phyloP scores from a whole-genome alignment of 2,113 vertebrate genomes.

The Ivindomyrus marchei region DNA sequence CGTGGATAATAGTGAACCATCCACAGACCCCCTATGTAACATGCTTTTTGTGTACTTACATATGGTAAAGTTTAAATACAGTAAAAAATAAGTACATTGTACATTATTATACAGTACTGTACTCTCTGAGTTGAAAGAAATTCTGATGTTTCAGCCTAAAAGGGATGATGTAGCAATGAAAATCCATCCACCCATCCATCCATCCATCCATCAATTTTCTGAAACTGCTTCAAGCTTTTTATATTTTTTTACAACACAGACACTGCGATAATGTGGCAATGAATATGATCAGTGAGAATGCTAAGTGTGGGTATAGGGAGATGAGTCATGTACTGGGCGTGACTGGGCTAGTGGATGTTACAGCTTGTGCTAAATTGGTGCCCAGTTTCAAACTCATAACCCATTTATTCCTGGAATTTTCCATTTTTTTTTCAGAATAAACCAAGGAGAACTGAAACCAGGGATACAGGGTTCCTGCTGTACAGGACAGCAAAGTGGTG shows the following conservation, averaged over 20 bases:
- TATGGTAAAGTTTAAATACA: not conserved
- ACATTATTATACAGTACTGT: not conserved
- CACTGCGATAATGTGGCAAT: not conserved
- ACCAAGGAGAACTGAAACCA: not conserved
- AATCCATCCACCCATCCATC: no score
- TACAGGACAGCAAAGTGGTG: not conserved
- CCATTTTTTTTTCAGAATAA: not conserved
- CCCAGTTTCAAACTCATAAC: not conserved
- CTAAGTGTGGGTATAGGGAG: not conserved
- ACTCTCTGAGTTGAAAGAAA: not conserved
- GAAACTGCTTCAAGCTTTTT: not conserved
- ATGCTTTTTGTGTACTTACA: not conserved
- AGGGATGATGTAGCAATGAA: not conserved
- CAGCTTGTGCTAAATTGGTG: not conserved
- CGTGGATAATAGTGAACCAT: no score
- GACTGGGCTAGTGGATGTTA: not conserved
- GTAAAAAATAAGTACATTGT: not conserved
- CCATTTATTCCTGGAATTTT: not conserved
- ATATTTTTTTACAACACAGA: not conserved
- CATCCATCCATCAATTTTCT: not conserved
- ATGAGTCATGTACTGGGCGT: not conserved
- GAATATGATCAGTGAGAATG: not conserved
- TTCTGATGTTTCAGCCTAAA: not conserved
- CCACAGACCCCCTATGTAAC: not conserved
- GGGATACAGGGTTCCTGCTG: not conserved